These are phyloP conservation scores for Euthynnus affinis DNA, from an alignment of 2,797 vertebrate species.

Conservation along the genomic window DNA sequence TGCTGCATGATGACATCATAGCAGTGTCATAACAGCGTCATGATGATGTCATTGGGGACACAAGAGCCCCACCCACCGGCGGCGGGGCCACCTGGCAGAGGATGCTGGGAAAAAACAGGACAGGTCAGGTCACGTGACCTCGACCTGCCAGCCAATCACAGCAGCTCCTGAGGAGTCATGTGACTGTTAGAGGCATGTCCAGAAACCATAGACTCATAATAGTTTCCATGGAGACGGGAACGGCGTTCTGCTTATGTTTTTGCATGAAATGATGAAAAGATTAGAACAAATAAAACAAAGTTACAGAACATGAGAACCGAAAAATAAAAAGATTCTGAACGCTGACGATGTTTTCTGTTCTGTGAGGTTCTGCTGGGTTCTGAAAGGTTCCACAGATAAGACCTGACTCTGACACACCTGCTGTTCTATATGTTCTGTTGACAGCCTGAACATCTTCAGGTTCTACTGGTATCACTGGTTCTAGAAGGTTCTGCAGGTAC, in stretches of 20 bases:
- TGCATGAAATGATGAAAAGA: conserved; percentile 59
- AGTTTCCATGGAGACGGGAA: conserved; percentile 55
- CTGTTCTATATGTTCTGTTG: too few relatives aligned
- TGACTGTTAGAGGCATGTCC: conserved; percentile 42
- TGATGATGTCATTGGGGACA: conserved; percentile 65
- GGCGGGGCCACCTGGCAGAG: conserved; percentile 19
- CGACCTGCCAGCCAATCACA: conserved; percentile 57
- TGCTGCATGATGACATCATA: conserved; percentile 89
- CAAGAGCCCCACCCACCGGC: conserved; percentile 57
- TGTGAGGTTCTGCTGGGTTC: neutral
- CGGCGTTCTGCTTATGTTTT: conserved; percentile 59
- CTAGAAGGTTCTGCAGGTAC: too few relatives aligned
- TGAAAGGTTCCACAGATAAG: neutral
- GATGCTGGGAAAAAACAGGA: conserved; percentile 37
- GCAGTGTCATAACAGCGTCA: conserved; percentile 26
- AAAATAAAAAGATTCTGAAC: conserved; percentile 78
- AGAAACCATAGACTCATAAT: conserved; percentile 25
- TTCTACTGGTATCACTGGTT: too few relatives aligned
- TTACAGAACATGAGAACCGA: conserved; percentile 81
- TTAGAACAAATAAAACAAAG: conserved; percentile 75
- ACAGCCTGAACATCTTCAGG: too few relatives aligned
- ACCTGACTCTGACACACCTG: too few relatives aligned
- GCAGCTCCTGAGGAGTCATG: conserved; percentile 50
- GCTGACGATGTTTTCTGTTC: neutral
- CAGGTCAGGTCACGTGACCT: conserved; percentile 25